These are phyloP conservation scores for Apogon hyalosoma DNA, from an alignment of 2,797 vertebrate species.

Conservation along the genomic window DNA sequence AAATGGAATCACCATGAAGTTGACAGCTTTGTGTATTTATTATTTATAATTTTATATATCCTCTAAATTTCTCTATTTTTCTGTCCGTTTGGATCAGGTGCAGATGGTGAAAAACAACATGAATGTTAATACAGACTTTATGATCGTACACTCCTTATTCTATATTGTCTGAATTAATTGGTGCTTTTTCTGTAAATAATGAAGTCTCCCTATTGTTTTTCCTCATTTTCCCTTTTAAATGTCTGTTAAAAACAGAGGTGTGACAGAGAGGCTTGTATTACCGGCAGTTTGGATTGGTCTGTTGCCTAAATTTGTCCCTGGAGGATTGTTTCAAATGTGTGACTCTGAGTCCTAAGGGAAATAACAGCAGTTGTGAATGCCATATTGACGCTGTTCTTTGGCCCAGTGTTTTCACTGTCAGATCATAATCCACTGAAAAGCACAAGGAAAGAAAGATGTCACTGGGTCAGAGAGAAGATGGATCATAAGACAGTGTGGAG, in stretches of 20 bases:
- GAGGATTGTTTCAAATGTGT: constrained; percentile 66
- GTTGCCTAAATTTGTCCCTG: constrained; percentile 53
- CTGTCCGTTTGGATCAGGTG: constrained; percentile 19
- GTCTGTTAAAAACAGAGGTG: constrained; percentile 49
- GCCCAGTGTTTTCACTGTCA: constrained; percentile 53
- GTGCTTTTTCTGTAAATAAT: background rate
- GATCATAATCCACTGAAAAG: constrained; percentile 42
- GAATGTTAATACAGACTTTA: constrained; percentile 5
- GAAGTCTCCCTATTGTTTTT: background rate
- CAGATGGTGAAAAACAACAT: constrained; percentile 6
- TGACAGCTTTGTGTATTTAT: constrained; percentile 67
- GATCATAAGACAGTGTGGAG: constrained; percentile 15
- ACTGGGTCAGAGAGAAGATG: constrained; percentile 43
- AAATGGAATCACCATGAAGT: constrained; percentile 61
- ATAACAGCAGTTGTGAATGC: constrained; percentile 72
- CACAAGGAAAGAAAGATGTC: constrained; percentile 28
- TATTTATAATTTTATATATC: constrained; percentile 22
- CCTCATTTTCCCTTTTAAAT: constrained; percentile 20
- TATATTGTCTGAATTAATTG: background rate
- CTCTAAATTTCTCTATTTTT: constrained; percentile 40
- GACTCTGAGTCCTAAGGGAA: constrained; percentile 68
- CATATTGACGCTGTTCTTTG: constrained; percentile 62
- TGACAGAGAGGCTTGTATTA: constrained; percentile 51
- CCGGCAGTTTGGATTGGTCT: constrained; percentile 49
- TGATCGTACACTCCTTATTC: background rate